A percentile compares a stretch with the other conserved stretches of the same genome.
These are phyloP conservation scores for Holacanthella duospinosa DNA, from an alignment of 2,888 invertebrate species.

Conservation along the genomic window DNA sequence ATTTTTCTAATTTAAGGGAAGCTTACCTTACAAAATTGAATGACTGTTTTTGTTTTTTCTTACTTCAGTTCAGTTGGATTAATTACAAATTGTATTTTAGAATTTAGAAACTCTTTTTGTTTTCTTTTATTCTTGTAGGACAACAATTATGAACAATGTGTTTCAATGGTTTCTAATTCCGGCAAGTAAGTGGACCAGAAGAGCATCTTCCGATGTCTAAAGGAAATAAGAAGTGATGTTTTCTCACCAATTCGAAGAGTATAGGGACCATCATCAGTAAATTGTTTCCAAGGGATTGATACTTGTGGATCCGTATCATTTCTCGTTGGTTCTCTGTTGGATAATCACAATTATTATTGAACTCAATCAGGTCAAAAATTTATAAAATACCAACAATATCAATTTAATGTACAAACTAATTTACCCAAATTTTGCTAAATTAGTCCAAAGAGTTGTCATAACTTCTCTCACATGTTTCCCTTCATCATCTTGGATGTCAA, in stretches of 20 bases:
- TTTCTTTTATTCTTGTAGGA: too few species aligned
- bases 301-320: neutral
- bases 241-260: slow-evolving; percentile 25
- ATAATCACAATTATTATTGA: neutral
- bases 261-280: slow-evolving; percentile 17
- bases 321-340: neutral
- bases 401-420: neutral
- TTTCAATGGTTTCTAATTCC: neutral
- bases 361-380: too few species aligned
- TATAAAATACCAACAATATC: too few species aligned
- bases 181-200: slow-evolving; percentile 27
- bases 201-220: slow-evolving; percentile 28
- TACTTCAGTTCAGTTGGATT: too few species aligned
- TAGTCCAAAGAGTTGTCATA: slow-evolving; percentile 27
- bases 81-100: too few species aligned
- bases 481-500: slow-evolving; percentile 28
- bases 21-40: too few species aligned
- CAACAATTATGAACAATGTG: neutral
- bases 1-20: too few species aligned
- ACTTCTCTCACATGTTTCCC: slow-evolving; percentile 25
- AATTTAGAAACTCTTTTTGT: too few species aligned
- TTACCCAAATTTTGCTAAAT: slow-evolving; percentile 27
- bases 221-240: slow-evolving; percentile 19
- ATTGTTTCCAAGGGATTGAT: slow-evolving; percentile 20
- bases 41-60: too few species aligned